Conservation (phyloP, 2,113 vertebrate genomes). For the Vanacampus margaritifer region DNA sequence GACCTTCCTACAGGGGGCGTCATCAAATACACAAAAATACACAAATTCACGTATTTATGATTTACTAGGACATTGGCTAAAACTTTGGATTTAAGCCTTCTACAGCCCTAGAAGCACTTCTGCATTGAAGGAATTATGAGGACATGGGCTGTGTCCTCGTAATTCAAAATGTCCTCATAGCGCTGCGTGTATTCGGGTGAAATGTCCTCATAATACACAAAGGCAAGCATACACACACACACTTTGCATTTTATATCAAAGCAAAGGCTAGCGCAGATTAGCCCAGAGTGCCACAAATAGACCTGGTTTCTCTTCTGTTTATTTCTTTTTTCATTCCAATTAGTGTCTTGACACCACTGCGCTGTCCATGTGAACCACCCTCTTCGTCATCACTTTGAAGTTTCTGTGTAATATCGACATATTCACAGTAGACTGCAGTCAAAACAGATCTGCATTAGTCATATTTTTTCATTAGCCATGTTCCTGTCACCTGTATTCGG, state of each 20-base stretch:
- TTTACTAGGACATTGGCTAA: no score
- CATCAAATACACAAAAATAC: no score
- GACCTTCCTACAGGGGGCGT: no score
- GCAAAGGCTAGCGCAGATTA: conserved; percentile 43
- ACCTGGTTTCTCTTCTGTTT: conserved; percentile 4
- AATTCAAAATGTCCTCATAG: no score
- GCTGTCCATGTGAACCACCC: neutral
- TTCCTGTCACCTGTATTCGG: conserved; percentile 29
- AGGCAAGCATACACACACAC: no score
- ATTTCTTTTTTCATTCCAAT: conserved; percentile 32
- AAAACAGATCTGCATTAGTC: conserved; percentile 35
- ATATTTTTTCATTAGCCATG: conserved; percentile 30
- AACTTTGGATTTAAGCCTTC: no score
- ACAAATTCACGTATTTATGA: no score
- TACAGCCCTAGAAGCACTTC: no score
- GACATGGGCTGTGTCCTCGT: no score
- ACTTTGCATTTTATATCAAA: conserved; percentile 31
- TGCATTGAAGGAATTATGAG: no score
- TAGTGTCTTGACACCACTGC: neutral
- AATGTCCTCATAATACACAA: no score
- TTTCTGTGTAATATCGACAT: conserved; percentile 14
- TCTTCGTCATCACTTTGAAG: conserved; percentile 2
- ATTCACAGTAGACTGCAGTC: neutral
- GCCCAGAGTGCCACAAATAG: conserved; percentile 41
- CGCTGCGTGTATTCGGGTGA: no score